Evolutionary conservation across 1,140 invertebrate genomes (phyloP).

Genomic region (Gonatopus flavifemur): DNA sequence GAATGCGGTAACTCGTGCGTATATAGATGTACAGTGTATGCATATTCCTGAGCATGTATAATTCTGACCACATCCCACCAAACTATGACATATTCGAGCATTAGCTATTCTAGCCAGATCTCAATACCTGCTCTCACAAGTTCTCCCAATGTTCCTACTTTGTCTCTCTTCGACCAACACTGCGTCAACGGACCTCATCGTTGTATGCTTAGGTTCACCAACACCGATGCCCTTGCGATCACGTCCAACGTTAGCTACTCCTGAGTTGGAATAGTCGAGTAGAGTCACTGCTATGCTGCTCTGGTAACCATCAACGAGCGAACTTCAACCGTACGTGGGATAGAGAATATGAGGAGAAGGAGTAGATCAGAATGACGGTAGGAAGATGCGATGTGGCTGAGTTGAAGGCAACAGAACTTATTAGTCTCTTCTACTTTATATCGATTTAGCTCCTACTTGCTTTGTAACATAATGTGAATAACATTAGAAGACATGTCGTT

Average conservation of each 20-base stretch:
- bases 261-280: too few relatives aligned
- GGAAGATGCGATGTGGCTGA: too few relatives aligned
- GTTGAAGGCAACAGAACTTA: too few relatives aligned
- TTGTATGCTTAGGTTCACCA: neutral
- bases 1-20: slow-evolving; percentile 33
- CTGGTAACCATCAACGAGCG: slow-evolving; percentile 34
- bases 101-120: slow-evolving; percentile 39
- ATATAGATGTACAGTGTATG: slow-evolving; percentile 23
- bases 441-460: too few relatives aligned
- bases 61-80: slow-evolving; percentile 46
- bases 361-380: too few relatives aligned
- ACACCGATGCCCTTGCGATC: slow-evolving; percentile 24
- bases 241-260: slow-evolving; percentile 17
- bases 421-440: too few relatives aligned
- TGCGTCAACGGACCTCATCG: neutral
- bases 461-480: neutral
- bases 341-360: too few relatives aligned
- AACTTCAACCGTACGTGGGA: slow-evolving; percentile 34
- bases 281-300: slow-evolving; percentile 8
- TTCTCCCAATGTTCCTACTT: slow-evolving; percentile 13
- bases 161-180: neutral
- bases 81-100: slow-evolving; percentile 46
- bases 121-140: slow-evolving; percentile 28
- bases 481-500: neutral
- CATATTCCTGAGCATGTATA: slow-evolving; percentile 34